A percentile compares a stretch with the other conserved stretches of the same genome.
These are phyloP conservation scores for Myiotriccus ornatus DNA, from an alignment of 2,797 vertebrate species.

Conservation along the genomic window DNA sequence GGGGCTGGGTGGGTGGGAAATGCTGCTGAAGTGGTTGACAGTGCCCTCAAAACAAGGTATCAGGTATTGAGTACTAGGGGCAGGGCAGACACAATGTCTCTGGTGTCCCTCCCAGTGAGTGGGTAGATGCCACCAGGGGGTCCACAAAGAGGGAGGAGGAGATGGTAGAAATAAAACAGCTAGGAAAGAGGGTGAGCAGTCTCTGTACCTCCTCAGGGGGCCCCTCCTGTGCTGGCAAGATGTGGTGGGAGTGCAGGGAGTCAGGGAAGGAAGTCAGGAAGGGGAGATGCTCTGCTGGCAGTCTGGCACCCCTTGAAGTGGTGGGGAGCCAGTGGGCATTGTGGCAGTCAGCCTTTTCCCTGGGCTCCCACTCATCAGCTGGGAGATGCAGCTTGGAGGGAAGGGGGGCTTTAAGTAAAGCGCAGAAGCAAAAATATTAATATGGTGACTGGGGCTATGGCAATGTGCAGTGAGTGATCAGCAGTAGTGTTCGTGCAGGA, in stretches of 20 bases:
- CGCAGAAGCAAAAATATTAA: background rate
- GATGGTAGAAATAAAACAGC: background rate
- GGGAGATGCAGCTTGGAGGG: background rate
- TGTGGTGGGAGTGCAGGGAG: background rate
- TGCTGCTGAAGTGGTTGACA: background rate
- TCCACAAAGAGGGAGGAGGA: background rate
- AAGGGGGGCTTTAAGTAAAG: background rate
- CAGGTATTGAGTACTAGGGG: background rate
- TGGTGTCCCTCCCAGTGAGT: background rate
- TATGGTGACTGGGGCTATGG: accelerated
- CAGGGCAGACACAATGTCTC: background rate
- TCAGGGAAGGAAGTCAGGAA: background rate
- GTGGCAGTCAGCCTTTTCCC: background rate
- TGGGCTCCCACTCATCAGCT: background rate
- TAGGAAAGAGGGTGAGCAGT: background rate
- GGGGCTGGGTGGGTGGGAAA: background rate
- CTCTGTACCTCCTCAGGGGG: background rate
- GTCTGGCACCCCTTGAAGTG: accelerated
- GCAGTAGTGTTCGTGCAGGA: background rate
- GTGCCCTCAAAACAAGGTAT: background rate
- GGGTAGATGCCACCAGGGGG: background rate
- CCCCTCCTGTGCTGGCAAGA: background rate
- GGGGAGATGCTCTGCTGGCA: background rate
- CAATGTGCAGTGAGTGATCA: accelerated
- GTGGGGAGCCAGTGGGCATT: background rate